phyloP scores from a whole-genome alignment of 2,113 vertebrate genomes.

The Odontophorus gujanensis region DNA sequence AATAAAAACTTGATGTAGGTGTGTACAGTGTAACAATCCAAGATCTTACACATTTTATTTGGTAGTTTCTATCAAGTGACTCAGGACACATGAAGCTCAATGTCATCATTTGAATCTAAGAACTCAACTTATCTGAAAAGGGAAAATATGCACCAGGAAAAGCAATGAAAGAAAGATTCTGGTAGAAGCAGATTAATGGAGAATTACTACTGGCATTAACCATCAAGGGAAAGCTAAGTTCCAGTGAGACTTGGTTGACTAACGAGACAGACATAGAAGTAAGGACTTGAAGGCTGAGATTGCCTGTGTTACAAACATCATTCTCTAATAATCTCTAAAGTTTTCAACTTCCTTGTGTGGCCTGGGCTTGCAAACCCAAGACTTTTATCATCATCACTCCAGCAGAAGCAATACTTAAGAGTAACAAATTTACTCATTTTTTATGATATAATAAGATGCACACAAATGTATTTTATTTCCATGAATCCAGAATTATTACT shows the following conservation, averaged over 20 bases:
- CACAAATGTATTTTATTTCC: background rate
- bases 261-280: background rate
- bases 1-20: background rate
- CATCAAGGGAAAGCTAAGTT: background rate
- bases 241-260: background rate
- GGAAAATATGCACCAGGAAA: background rate
- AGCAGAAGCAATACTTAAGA: background rate
- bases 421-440: background rate
- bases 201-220: background rate
- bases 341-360: background rate
- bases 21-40: background rate
- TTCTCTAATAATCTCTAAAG: background rate
- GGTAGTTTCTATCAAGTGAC: background rate
- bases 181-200: background rate
- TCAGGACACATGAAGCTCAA: background rate
- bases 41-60: background rate
- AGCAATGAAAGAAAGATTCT: background rate
- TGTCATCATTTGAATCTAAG: background rate
- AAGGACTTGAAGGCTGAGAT: background rate
- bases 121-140: background rate
- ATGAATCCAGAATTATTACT: background rate
- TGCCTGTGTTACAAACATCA: background rate
- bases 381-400: background rate
- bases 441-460: background rate
- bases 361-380: background rate